Evolutionary conservation across 1,140 invertebrate genomes (phyloP), one percentile per base, ranked within the genome.

Genomic region (Apis dorsata): DNA sequence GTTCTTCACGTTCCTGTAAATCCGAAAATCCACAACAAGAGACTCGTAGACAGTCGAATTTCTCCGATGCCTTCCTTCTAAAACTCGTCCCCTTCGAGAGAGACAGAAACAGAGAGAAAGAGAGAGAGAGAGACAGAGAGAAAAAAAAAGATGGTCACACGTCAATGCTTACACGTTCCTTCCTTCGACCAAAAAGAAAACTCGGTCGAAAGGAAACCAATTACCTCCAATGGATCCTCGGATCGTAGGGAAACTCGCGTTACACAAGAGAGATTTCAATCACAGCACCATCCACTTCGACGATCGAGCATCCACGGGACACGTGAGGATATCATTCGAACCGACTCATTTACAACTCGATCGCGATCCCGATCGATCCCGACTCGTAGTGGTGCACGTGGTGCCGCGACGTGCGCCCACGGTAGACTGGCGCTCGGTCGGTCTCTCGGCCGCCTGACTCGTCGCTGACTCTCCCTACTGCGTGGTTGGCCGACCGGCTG

Each of bases 401-500:
- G 88, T 91, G 79, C 77, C 92, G 87, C 89, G 89, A 85, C 86
- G 90, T 91, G 90, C 90, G 90, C 89, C 90, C 88, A 91, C 92
- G 91, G 83, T 92, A 92, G 91, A 94, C 93, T 94, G 92, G 79
- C 91, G 88, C 90, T 87, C 73, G 86, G 76, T 90, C 91, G 89
- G 71, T 90, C 91, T 89, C 79, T 90, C 91, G 89, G 78, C 88
- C 89, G 93, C 86, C 92, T 91, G 93, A 92, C 92, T 91, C 88
- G 89, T 92, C 84, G 86, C 91, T 91, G 92, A 92, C 90, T 92
- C 91, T 90, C 90, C 89, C 93, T 93, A 93, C 92, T 93, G 86
- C 84, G 72, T 89, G 84, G 88, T 72, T 83, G 85, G 88, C 65
- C 71, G 81, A 57, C 65, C 81, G 84, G 81, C 82, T 86, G 85